Evolutionary conservation across 2,888 invertebrate genomes (phyloP).

Genomic region (Macropis europaea): DNA sequence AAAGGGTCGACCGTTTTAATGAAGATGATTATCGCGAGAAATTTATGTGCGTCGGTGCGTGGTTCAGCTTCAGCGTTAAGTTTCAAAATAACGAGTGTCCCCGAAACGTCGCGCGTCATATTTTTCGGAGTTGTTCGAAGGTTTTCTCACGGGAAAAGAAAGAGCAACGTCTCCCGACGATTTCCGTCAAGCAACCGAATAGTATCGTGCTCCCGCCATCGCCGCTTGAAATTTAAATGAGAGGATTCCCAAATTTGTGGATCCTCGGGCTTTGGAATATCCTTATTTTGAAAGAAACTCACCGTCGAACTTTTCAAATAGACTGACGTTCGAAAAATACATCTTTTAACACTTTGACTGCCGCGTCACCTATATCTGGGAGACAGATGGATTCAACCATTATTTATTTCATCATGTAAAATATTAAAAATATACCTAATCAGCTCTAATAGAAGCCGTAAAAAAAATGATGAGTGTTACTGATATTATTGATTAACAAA

Average conservation of each 20-base stretch:
- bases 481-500: too few species aligned
- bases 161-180: background rate
- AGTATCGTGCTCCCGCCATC: background rate
- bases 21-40: constrained; percentile 28
- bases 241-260: constrained; percentile 2
- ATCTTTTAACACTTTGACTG: too few species aligned
- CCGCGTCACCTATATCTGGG: too few species aligned
- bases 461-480: too few species aligned
- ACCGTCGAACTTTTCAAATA: too few species aligned
- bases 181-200: background rate
- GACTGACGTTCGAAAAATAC: background rate
- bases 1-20: constrained; percentile 3
- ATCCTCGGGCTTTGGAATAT: background rate
- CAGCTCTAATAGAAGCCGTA: too few species aligned
- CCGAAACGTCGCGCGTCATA: constrained; percentile 6
- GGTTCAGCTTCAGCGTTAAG: constrained; percentile 6
- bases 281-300: background rate
- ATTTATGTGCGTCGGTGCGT: constrained; percentile 12
- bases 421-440: too few species aligned
- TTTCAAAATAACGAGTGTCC: constrained; percentile 17
- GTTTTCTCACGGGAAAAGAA: background rate
- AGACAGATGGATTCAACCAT: too few species aligned
- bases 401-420: too few species aligned
- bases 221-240: constrained; percentile 33
- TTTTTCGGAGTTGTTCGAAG: constrained; percentile 12